Percentiles rank a stretch among this genome's conserved stretches.
Evolutionary conservation across 1,140 invertebrate genomes (phyloP).

Genomic region (Bursaphelenchus mucronatus): DNA sequence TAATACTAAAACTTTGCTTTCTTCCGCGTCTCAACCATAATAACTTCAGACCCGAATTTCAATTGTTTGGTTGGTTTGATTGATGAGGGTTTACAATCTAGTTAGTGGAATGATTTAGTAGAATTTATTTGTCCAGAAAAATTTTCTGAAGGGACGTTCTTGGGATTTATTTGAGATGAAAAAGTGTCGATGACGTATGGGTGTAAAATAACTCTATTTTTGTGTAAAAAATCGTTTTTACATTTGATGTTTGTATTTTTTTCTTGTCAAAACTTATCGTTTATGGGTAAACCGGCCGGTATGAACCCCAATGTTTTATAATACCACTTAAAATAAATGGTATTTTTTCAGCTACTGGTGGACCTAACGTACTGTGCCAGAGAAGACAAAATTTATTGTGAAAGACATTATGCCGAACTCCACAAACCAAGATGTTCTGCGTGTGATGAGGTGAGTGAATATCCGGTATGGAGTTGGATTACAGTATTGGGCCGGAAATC

Average conservation of each 20-base stretch:
- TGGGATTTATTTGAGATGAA: conserved; percentile 2
- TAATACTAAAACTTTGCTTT: too few relatives aligned
- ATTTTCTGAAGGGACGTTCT: not conserved
- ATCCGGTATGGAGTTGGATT: not conserved
- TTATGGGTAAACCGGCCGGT: not conserved
- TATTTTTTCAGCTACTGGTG: conserved; percentile 71
- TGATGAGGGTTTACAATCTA: too few relatives aligned
- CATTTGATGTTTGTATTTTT: not conserved
- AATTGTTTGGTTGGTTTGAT: too few relatives aligned
- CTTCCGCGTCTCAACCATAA: not conserved
- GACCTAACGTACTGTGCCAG: conserved; percentile 86
- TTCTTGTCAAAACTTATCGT: not conserved
- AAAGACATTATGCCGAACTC: conserved; percentile 85
- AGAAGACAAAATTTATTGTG: conserved; percentile 79
- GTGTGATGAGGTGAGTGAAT: conserved; percentile 81
- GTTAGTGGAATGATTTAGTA: too few relatives aligned
- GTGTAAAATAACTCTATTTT: conserved; percentile 18
- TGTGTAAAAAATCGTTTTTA: not conserved
- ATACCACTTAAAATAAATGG: not conserved
- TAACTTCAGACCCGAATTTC: too few relatives aligned
- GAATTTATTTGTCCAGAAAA: too few relatives aligned
- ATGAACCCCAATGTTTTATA: not conserved
- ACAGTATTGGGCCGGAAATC: too few relatives aligned
- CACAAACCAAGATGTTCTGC: conserved; percentile 83
- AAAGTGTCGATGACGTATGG: not conserved